A percentile compares a stretch with the other conserved stretches of the same genome.
These are phyloP conservation scores for Campaea margaritaria DNA, from an alignment of 2,888 invertebrate species.

Conservation along the genomic window DNA sequence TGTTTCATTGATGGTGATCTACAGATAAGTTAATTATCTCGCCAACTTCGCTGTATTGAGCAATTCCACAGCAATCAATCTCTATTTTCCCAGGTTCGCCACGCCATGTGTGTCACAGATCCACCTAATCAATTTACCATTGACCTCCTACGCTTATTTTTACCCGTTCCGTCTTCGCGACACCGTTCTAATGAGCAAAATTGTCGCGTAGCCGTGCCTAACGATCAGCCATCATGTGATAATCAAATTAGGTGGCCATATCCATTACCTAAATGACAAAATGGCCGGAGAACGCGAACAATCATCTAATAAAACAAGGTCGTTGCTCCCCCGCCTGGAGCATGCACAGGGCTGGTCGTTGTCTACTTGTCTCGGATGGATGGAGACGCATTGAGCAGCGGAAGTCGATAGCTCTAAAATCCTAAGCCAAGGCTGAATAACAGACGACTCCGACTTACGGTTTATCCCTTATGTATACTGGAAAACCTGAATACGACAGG, in stretches of 20 bases:
- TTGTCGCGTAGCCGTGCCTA: conserved; percentile 38
- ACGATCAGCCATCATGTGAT: conserved; percentile 35
- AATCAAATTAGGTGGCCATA: conserved; percentile 41
- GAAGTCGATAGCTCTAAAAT: conserved; percentile 21
- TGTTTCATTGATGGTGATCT: too few species aligned
- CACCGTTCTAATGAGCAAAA: conserved; percentile 30
- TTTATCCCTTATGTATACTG: background rate
- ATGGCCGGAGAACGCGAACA: conserved; percentile 44
- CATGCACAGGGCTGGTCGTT: conserved; percentile 45
- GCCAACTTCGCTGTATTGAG: background rate
- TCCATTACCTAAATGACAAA: conserved; percentile 45
- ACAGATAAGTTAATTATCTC: background rate
- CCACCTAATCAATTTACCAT: conserved; percentile 20
- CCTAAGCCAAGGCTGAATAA: conserved; percentile 1
- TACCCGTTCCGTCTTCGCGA: conserved; percentile 19
- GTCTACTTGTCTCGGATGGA: conserved; percentile 54
- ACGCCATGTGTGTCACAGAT: conserved; percentile 15
- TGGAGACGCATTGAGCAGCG: conserved; percentile 51
- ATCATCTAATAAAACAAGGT: conserved; percentile 58
- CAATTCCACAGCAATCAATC: conserved; percentile 15
- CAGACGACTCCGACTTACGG: background rate
- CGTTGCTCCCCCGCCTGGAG: conserved; percentile 47
- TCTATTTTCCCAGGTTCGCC: conserved; percentile 12
- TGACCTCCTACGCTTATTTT: conserved; percentile 30
- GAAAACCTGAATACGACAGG: background rate